These are phyloP conservation scores for Petrocephalus sullivani DNA, from an alignment of 2,797 vertebrate genomes.

Conservation along the genomic window DNA sequence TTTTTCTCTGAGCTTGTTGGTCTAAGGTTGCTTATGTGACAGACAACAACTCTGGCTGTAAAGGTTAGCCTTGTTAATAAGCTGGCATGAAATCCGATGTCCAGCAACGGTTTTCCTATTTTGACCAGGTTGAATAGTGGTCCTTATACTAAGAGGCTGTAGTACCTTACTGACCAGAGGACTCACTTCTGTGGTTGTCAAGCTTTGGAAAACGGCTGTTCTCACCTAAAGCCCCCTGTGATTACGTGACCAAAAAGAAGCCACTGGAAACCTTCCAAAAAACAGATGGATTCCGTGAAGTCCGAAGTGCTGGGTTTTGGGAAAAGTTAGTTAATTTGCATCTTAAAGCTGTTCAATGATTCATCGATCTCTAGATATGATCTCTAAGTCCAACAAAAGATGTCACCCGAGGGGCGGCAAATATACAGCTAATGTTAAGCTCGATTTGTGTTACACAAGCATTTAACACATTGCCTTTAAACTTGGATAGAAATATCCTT, in stretches of 20 bases:
- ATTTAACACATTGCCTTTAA: background rate
- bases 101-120: background rate
- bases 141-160: background rate
- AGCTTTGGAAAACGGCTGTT: background rate
- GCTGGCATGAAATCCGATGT: background rate
- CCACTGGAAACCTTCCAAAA: background rate
- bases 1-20: background rate
- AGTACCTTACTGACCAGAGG: background rate
- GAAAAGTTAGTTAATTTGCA: constrained; percentile 10
- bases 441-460: background rate
- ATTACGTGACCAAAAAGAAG: background rate
- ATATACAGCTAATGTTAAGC: background rate
- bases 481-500: background rate
- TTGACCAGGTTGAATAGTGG: background rate
- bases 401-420: background rate
- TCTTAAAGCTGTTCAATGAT: constrained; percentile 5
- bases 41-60: background rate
- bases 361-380: background rate
- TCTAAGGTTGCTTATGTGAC: background rate
- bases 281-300: background rate
- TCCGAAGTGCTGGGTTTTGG: background rate
- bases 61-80: background rate
- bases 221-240: background rate
- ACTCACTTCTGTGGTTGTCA: background rate
- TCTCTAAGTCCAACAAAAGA: background rate